A percentile compares a stretch with the other conserved stretches of the same genome.
phyloP scores from a whole-genome alignment of 35 echinoderm and acorn worm species.

The Apostichopus parvimensis region DNA sequence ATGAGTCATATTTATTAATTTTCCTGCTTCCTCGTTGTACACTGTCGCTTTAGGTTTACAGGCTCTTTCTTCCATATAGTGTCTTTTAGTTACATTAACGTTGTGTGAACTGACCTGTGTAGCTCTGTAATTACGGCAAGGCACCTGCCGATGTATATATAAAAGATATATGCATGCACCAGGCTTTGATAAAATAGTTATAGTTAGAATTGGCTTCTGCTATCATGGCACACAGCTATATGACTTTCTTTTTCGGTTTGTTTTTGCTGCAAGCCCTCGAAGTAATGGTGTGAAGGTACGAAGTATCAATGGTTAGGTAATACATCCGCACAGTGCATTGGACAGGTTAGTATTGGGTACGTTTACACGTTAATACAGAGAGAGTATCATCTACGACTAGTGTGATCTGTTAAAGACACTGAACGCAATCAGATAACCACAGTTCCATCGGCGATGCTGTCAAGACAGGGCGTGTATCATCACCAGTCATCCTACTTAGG shows the following conservation, averaged over 20 bases:
- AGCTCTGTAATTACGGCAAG: not conserved
- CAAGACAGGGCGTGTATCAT: not conserved
- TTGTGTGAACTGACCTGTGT: slow-evolving; percentile 41
- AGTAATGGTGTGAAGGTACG: slow-evolving; percentile 9
- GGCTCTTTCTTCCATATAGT: not conserved
- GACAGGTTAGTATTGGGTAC: not conserved
- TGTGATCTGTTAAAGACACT: not conserved
- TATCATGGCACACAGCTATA: not conserved
- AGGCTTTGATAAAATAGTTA: not conserved
- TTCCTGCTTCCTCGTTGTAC: slow-evolving; percentile 44
- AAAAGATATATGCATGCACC: slow-evolving; percentile 15
- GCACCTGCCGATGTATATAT: not conserved
- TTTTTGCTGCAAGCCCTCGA: not conserved
- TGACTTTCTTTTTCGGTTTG: not conserved
- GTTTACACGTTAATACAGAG: too few relatives aligned
- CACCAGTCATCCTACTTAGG: too few relatives aligned
- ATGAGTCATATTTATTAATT: slow-evolving; percentile 51
- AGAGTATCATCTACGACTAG: not conserved
- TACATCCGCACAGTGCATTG: not conserved
- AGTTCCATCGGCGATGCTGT: not conserved
- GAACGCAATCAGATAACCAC: not conserved
- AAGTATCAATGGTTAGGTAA: slow-evolving; percentile 28
- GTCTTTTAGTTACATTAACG: slow-evolving; percentile 44
- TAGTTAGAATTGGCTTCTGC: not conserved
- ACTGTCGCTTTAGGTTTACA: slow-evolving; percentile 16